These are phyloP conservation scores for Cervus canadensis DNA, from an alignment of 2,113 vertebrate species.

Conservation along the genomic window DNA sequence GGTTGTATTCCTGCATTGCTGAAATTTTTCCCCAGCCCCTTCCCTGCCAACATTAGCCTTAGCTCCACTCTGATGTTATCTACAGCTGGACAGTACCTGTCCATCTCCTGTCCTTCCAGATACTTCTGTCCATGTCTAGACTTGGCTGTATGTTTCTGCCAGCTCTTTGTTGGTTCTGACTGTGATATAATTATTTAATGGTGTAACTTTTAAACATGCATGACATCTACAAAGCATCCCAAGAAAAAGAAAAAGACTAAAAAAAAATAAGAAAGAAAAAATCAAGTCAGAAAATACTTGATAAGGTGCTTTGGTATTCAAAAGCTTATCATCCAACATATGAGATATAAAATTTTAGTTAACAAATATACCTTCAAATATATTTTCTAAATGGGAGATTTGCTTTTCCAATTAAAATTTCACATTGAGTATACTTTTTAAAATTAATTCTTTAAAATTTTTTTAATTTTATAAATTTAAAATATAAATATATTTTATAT, in stretches of 20 bases:
- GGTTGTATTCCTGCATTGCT: conserved; percentile 70
- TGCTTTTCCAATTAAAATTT: not conserved
- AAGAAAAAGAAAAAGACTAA: not conserved
- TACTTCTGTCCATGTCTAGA: conserved; percentile 45
- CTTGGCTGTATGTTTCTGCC: not conserved
- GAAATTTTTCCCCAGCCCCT: conserved; percentile 70
- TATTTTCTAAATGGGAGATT: not conserved
- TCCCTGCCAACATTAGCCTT: conserved; percentile 50
- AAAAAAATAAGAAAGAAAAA: not conserved
- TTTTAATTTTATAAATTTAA: not conserved
- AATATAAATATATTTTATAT: not conserved
- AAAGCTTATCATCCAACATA: not conserved
- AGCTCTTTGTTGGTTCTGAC: not conserved
- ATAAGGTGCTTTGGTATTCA: not conserved
- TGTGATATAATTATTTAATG: conserved; percentile 82
- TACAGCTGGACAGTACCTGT: conserved; percentile 50
- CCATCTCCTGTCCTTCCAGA: conserved; percentile 55
- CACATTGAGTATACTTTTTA: not conserved
- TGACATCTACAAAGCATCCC: conserved; percentile 62
- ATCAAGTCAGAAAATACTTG: not conserved
- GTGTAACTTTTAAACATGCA: conserved; percentile 79
- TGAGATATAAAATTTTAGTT: not conserved
- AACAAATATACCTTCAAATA: not conserved
- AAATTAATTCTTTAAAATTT: not conserved
- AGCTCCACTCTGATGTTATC: conserved; percentile 62